Percentiles rank a stretch among this genome's conserved stretches.
These are phyloP conservation scores for Holcopasites calliopsidis DNA, from an alignment of 1,140 invertebrate genomes.

Conservation along the genomic window DNA sequence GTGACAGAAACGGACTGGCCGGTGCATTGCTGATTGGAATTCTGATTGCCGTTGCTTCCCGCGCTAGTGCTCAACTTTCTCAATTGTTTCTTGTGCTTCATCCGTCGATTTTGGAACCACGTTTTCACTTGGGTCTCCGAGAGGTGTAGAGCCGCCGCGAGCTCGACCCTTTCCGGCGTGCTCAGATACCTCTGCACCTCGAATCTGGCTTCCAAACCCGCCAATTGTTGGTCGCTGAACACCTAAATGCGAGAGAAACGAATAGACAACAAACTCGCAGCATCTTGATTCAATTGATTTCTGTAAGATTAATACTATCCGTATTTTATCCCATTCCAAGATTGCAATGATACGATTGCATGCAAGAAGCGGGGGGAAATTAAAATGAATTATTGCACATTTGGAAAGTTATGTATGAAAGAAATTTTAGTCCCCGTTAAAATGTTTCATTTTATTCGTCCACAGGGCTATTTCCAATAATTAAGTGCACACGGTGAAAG, in stretches of 20 bases:
- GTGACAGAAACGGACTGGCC: slow-evolving; percentile 67
- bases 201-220: slow-evolving; percentile 96
- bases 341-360: too few relatives aligned
- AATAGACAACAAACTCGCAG: slow-evolving; percentile 1
- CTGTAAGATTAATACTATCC: too few relatives aligned
- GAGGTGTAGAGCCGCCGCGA: slow-evolving; percentile 94
- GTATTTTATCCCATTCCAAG: too few relatives aligned
- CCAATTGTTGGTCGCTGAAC: slow-evolving; percentile 97
- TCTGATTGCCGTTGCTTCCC: slow-evolving; percentile 45
- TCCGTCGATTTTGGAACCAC: slow-evolving; percentile 98
- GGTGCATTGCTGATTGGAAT: slow-evolving; percentile 59
- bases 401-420: too few relatives aligned
- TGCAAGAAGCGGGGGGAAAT: too few relatives aligned
- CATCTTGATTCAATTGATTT: background rate
- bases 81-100: slow-evolving; percentile 98
- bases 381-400: too few relatives aligned
- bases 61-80: slow-evolving; percentile 83
- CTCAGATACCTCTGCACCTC: slow-evolving; percentile 97
- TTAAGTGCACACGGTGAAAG: too few relatives aligned
- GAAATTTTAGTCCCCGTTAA: too few relatives aligned
- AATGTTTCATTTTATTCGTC: too few relatives aligned
- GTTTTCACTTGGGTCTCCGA: slow-evolving; percentile 99
- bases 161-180: slow-evolving; percentile 96
- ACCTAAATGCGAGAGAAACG: slow-evolving; percentile 77
- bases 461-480: too few relatives aligned